These are phyloP conservation scores for Heliconius aoede DNA, from an alignment of 2,888 invertebrate species.

Conservation along the genomic window DNA sequence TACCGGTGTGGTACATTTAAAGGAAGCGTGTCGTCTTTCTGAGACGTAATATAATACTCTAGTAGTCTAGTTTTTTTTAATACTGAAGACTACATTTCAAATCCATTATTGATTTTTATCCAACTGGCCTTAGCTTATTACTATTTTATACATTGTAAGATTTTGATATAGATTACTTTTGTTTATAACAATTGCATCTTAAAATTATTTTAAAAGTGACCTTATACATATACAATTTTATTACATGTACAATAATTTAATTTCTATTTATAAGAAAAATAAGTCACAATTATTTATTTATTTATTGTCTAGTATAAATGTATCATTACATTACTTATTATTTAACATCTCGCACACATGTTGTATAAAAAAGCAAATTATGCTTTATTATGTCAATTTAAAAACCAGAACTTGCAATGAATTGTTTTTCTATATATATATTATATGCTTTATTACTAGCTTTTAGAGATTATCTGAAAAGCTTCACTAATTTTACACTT, in stretches of 20 bases:
- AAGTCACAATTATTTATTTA: not conserved
- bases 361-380: not conserved
- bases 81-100: not conserved
- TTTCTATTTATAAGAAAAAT: not conserved
- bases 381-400: not conserved
- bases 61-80: not conserved
- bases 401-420: not conserved
- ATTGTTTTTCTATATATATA: not conserved
- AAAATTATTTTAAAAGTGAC: not conserved
- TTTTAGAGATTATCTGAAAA: not conserved
- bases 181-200: not conserved
- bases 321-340: not conserved
- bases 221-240: not conserved
- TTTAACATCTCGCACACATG: not conserved
- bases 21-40: constrained; percentile 64
- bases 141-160: not conserved
- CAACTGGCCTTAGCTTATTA: not conserved
- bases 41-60: constrained; percentile 49
- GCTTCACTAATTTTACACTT: not conserved
- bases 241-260: not conserved
- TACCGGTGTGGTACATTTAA: constrained; percentile 51
- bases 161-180: not conserved
- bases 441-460: not conserved
- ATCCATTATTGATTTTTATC: not conserved
- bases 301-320: not conserved